Base-by-base conservation (phyloP, 2,797 vertebrate species). In the Antennarius maculatus region DNA sequence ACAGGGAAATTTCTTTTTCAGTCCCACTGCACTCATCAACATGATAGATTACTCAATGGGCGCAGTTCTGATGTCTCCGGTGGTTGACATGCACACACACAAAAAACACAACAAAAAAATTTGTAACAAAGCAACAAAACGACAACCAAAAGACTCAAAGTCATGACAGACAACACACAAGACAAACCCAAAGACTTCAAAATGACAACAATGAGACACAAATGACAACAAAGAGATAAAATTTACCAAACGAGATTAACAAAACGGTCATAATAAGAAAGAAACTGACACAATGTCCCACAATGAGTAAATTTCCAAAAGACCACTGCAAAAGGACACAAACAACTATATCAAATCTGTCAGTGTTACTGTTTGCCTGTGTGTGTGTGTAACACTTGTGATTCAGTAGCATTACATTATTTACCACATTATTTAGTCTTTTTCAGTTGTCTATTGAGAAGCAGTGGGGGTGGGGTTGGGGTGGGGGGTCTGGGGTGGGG, bases 1-100 rank as follows among this genome's bases (percentile, higher is more conserved):
- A 65, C 61, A 53, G 61, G 54, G 67, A 86, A 79, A 81, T 85
- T 74, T 79, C 61, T 37, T 50, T 81, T 85, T 80, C 61, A 71
- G 77, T 80, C 85, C 74, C 84, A 85, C 77, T 89, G 79, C 86
- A 90, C 87, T 91, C 87, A 86, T 37, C 27, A 58, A 49, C 29
- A 17, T 54, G 56, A 66, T 54, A 49, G 60, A 69, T 76, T 58
- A 49, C 9, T 54, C 52, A 63, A 17, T 9, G 12, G 54, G 18
- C 16, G 54, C 17, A 50, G 13, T 12, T 16, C 13, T 42, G 46
- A 28, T 34, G 51, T 4, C 23, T 11, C 11, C 54, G 15, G 61
- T 5, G n/a, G 12, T 18, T 28, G 55, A 61, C 14, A 61, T 23
- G 39, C 41, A 43, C 64, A 53, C 56, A 7, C 3, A 62, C 17